Conservation (phyloP, 2,113 vertebrate genomes). For the Neotoma lepida region DNA sequence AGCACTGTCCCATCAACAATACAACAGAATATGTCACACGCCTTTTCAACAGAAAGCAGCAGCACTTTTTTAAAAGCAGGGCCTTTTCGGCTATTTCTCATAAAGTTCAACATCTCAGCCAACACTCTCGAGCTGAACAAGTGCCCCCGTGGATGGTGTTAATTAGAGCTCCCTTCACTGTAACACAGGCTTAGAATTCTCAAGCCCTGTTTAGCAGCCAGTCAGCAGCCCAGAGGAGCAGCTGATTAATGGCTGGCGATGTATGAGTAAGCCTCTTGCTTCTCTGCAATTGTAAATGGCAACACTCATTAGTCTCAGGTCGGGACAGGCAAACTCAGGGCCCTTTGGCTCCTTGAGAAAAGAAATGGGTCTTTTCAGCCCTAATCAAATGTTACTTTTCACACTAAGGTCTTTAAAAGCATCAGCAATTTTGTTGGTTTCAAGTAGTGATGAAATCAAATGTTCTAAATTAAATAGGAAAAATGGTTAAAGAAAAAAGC, state of each 20-base stretch:
- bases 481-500: not conserved
- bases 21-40: not conserved
- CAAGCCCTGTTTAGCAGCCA: not conserved
- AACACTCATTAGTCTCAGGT: not conserved
- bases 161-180: not conserved
- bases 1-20: not conserved
- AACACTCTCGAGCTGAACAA: not conserved
- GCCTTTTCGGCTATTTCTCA: not conserved
- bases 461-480: constrained; percentile 42
- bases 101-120: not conserved
- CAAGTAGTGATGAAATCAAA: constrained; percentile 38
- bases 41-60: not conserved
- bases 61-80: constrained; percentile 33
- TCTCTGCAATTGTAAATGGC: constrained; percentile 25
- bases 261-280: not conserved
- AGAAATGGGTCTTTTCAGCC: not conserved
- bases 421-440: constrained; percentile 39
- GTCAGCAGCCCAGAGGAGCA: not conserved
- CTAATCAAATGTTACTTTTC: constrained; percentile 51
- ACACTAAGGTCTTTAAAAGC: constrained; percentile 34
- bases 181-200: not conserved
- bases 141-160: not conserved
- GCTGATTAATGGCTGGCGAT: not conserved
- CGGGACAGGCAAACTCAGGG: not conserved
- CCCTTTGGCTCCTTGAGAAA: not conserved